Percentiles rank a stretch among this genome's conserved stretches.
These are phyloP conservation scores for Cryptus viduatorius DNA, from an alignment of 2,888 invertebrate species.

Conservation along the genomic window DNA sequence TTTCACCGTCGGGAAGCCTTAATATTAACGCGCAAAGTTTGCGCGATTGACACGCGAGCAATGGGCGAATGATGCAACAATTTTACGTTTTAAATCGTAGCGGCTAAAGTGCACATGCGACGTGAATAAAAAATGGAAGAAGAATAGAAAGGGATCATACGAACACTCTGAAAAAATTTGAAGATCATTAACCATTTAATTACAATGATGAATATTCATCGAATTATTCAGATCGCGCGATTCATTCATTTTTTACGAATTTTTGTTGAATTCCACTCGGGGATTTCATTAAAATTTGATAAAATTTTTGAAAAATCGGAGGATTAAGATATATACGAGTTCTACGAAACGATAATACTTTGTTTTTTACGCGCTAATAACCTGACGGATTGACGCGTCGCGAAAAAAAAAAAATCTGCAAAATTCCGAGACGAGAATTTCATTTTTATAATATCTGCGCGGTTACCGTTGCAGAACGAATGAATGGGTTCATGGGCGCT, in stretches of 20 bases:
- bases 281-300: not conserved
- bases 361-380: not conserved
- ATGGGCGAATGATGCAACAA: no score
- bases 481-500: slow-evolving; percentile 18
- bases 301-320: not conserved
- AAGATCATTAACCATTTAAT: no score
- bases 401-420: slow-evolving; percentile 38
- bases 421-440: slow-evolving; percentile 48
- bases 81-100: no score
- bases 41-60: no score
- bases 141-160: no score
- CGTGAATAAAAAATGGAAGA: no score
- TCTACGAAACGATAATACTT: slow-evolving; percentile 16
- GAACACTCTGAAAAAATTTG: no score
- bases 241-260: slow-evolving; percentile 1
- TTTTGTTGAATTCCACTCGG: not conserved
- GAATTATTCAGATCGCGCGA: slow-evolving; percentile 3
- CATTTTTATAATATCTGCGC: slow-evolving; percentile 57
- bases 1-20: no score
- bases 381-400: slow-evolving; percentile 30
- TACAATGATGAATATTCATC: not conserved
- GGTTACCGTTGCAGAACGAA: slow-evolving; percentile 27
- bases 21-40: no score
- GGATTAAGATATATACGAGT: not conserved
- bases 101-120: no score